Base-by-base conservation (phyloP, 2,113 vertebrate genomes). In the Verasper variegatus region DNA sequence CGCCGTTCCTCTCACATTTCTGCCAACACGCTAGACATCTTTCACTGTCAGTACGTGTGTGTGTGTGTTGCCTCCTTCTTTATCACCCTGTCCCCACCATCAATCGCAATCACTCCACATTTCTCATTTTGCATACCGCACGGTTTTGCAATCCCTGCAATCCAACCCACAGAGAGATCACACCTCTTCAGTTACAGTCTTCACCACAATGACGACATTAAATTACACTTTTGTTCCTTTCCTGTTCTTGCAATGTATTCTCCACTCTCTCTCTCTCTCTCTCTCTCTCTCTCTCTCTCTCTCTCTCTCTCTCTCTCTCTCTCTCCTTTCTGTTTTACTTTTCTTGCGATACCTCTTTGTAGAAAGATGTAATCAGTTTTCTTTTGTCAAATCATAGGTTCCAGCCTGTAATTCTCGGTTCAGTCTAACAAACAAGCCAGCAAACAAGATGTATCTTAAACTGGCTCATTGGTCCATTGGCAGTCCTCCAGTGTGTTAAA, bases 1-100 rank as follows among this genome's bases (percentile, higher is more conserved):
- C 57, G 20, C 84, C 78, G 65, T 78, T 76, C 77, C 47, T 86
- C 87, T 93, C 90, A 85, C 73, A 77, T 90, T 91, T 89, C 91
- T 80, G 75, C 76, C 71, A 84, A 71, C 82, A 71, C 71, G 58
- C 24, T 56, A 40, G 65, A 67, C 71, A 86, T 84, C 63, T 52
- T 72, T 81, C 84, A 82, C 66, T 61, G 56, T 79, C 72, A 40
- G 14, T 40, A 59, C 2, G 0, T 51, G 76, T 51, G 31, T 45
- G 40, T 66, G 62, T 63, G 42, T 71, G 45, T 24, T 64, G 27
- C 35, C 40, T 66, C 58, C 21, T 45, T 49, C 71, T 76, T 74
- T 40, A 76, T 85, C 73, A 15, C 24, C 0, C 59, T 47, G 27
- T 79, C 59, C 65, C 49, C 68, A 42, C 74, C 73, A 57, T 88